A percentile compares a stretch with the other conserved stretches of the same genome.
Conservation (phyloP, 2,888 invertebrate genomes). For the Drosophila hawaiiensis region DNA sequence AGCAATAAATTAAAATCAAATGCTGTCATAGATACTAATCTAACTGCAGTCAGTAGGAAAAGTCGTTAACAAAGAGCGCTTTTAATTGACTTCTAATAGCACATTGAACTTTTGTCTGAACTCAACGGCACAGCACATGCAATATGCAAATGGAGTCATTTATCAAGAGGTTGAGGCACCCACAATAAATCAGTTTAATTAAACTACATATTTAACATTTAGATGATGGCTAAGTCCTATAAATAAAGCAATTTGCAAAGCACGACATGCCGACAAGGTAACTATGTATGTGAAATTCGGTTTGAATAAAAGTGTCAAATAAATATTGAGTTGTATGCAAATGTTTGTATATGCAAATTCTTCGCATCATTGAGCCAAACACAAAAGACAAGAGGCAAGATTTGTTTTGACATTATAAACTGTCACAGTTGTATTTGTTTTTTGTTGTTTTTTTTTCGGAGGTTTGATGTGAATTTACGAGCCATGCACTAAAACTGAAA, state of each 20-base stretch:
- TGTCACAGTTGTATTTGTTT: conserved; percentile 37
- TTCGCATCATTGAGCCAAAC: conserved; percentile 32
- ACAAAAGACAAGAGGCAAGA: conserved; percentile 45
- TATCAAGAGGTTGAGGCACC: conserved; percentile 48
- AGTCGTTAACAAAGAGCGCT: conserved; percentile 21
- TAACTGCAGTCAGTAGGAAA: background rate
- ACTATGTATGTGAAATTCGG: conserved; percentile 13
- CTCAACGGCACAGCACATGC: conserved; percentile 30
- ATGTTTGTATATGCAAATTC: conserved; percentile 56
- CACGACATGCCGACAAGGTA: conserved; percentile 34
- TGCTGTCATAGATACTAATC: conserved; percentile 15
- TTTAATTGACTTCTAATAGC: conserved; percentile 61
- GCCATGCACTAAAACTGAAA: conserved; percentile 33
- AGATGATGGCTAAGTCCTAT: conserved; percentile 53
- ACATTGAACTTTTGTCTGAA: conserved; percentile 34
- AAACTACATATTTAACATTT: conserved; percentile 67
- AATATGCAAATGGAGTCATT: conserved; percentile 33
- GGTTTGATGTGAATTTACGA: conserved; percentile 52
- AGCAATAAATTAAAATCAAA: conserved; percentile 15
- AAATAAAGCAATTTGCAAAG: conserved; percentile 69
- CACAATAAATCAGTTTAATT: conserved; percentile 73
- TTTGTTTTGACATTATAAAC: conserved; percentile 71
- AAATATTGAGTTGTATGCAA: conserved; percentile 42
- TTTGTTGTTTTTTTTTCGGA: background rate
- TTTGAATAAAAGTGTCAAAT: conserved; percentile 65